Conservation (phyloP, 1,140 invertebrate species). For the Odontomachus brunneus region DNA sequence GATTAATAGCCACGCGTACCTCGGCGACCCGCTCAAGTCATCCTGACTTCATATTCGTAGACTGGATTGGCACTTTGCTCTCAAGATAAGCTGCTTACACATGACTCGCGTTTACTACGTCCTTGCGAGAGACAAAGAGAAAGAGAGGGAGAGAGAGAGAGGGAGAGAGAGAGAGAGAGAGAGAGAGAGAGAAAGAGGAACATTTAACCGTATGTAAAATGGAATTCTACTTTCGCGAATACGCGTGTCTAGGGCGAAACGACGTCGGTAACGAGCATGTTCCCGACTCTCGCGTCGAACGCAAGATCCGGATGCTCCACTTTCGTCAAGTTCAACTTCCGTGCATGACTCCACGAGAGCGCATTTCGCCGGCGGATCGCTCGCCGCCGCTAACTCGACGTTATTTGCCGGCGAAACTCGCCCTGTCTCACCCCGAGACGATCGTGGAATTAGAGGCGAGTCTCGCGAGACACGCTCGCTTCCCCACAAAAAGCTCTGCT, state of each 20-base stretch:
- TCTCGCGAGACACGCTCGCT: not conserved
- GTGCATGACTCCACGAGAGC: no score
- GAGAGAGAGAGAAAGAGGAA: not conserved
- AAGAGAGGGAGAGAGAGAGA: not conserved
- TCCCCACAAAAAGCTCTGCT: slow-evolving; percentile 4
- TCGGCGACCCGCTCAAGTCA: not conserved
- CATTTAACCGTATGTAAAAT: slow-evolving; percentile 20
- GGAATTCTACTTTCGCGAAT: slow-evolving; percentile 10
- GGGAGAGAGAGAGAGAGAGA: no score
- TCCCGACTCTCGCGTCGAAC: not conserved
- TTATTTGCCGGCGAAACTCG: not conserved
- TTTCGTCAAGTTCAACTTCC: no score
- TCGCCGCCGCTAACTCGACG: not conserved
- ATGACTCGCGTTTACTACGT: not conserved
- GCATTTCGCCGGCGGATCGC: not conserved
- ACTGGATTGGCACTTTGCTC: not conserved
- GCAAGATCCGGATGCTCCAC: not conserved
- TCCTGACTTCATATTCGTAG: not conserved
- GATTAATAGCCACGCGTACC: not conserved
- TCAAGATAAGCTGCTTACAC: slow-evolving; percentile 15
- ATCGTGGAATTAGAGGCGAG: slow-evolving; percentile 5
- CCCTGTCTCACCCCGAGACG: not conserved
- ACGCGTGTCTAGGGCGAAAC: not conserved
- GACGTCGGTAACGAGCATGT: not conserved
- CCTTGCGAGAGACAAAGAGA: no score